Base-by-base conservation (phyloP, 2,888 invertebrate species). In the Heteropelma amictum region DNA sequence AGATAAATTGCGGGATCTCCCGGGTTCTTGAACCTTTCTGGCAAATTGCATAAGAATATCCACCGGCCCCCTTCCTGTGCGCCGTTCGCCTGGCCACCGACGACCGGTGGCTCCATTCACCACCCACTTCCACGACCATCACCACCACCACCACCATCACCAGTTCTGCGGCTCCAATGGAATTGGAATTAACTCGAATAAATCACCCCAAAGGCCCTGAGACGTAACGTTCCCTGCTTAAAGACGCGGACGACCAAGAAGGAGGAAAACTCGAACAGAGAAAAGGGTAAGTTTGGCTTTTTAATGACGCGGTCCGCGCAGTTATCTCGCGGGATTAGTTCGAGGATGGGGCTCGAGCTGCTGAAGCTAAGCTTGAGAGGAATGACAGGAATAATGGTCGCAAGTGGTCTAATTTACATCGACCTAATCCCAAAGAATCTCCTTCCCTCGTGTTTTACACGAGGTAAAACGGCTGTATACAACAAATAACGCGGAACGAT, bases 41-140 rank as follows among this genome's bases (percentile, higher is more conserved):
- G 89, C 89, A 89, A 89, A 89, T 89, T 89, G 89, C 89, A 89
- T 89, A 89, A 89, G 89, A 89, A 89, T 89, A 88, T 86, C 86
- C 86, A 86, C 84, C 85, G 82, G 83, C 81, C 75, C 79, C 77
- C 76, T 77, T 77, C n/a, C n/a, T n/a, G n/a, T n/a, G n/a, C n/a
- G n/a, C n/a, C 75, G 69, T 60, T 49, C 63, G 73, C 71, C 77
- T 72, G 75, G 60, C 74, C 77, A 71, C 76, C 77, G 70, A 78
- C 81, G 71, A 60, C 72, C 73, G 58, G 60, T 54, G 60, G 65
- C 72, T 70, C 68, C 54, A 63, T 71, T 54, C 77, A 70, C 76
- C 76, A 72, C 64, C 75, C 79, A 74, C 77, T 77, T 47, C 76
- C 75, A 78, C 79, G 65, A 68, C 76, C 75, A 77, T 77, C 79